Evolutionary conservation across 30 jellyfish, hydroid and myxozoan genomes (phyloP).

Genomic region (Morbakka virulenta): DNA sequence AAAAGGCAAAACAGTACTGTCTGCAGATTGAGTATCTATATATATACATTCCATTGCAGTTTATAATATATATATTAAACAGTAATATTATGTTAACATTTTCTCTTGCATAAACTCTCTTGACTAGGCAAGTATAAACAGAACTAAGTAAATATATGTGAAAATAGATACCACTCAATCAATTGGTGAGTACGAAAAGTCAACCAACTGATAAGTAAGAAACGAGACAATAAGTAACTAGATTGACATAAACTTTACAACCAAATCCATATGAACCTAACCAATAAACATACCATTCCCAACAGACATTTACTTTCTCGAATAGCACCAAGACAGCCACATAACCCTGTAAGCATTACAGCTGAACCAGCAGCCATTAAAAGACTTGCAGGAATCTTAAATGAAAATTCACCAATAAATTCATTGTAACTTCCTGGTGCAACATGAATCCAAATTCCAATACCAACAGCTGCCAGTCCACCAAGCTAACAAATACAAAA

Average conservation of each 20-base stretch:
- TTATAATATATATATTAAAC: no score
- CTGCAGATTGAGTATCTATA: no score
- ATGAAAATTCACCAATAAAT: slow-evolving; percentile 73
- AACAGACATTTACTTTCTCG: slow-evolving; percentile 77
- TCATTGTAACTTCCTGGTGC: slow-evolving; percentile 76
- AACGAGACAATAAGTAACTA: background rate
- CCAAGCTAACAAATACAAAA: slow-evolving; percentile 55
- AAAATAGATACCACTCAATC: no score
- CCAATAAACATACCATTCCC: slow-evolving; percentile 72
- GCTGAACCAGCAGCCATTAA: slow-evolving; percentile 80
- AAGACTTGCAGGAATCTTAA: slow-evolving; percentile 75
- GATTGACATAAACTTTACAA: background rate
- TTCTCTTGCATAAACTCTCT: no score
- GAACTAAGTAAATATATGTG: no score
- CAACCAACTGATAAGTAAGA: background rate
- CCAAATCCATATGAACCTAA: no score
- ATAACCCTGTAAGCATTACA: slow-evolving; percentile 80
- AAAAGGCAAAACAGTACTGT: no score
- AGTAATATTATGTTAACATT: no score
- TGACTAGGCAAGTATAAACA: no score
- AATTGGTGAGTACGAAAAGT: no score
- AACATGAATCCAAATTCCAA: slow-evolving; percentile 85
- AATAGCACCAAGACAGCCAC: slow-evolving; percentile 92
- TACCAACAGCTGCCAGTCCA: slow-evolving; percentile 83
- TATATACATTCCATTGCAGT: no score